A percentile compares a stretch with the other conserved stretches of the same genome.
Conservation (phyloP, 2,113 vertebrate genomes). For the Proteles cristata region DNA sequence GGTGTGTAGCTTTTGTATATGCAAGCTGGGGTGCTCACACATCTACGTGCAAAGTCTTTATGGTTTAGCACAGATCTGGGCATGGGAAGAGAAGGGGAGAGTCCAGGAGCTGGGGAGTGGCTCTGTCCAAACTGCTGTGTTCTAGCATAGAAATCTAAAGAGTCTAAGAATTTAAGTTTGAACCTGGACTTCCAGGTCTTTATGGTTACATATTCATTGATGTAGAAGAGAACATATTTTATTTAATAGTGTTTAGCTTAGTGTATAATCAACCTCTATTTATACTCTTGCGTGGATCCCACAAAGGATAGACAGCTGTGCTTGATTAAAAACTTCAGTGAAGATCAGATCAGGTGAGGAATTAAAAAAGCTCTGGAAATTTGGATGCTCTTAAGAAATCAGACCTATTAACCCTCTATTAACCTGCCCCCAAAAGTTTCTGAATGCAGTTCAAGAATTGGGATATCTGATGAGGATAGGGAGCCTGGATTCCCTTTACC, state of each 20-base stretch:
- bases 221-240: background rate
- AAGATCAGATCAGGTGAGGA: background rate
- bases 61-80: background rate
- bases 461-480: background rate
- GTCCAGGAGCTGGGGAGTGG: background rate
- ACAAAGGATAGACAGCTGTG: background rate
- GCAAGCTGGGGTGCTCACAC: background rate
- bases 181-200: background rate
- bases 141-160: background rate
- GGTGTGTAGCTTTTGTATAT: background rate
- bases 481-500: background rate
- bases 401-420: background rate
- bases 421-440: background rate
- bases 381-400: background rate
- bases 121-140: background rate
- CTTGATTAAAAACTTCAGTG: background rate
- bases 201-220: background rate
- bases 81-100: background rate
- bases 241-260: background rate
- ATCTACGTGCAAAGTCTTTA: background rate
- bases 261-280: background rate
- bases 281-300: background rate
- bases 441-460: conserved; percentile 25
- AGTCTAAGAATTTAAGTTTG: background rate
- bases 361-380: conserved; percentile 9